A percentile compares a stretch with the other conserved stretches of the same genome.
Conservation (phyloP, 2,797 vertebrate species). For the Chiroxiphia lanceolata region DNA sequence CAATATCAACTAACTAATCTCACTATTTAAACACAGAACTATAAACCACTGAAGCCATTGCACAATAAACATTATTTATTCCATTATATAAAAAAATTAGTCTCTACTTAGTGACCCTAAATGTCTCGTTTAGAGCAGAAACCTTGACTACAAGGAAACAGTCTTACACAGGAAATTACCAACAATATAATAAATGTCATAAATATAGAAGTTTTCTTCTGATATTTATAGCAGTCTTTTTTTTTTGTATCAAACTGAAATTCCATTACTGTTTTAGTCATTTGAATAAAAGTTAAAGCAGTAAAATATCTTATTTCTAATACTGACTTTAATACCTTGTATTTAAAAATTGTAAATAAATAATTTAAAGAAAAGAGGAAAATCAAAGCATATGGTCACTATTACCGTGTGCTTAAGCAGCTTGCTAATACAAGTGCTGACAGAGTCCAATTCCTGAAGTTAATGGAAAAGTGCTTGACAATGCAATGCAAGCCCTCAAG, state of each 20-base stretch:
- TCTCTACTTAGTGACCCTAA: neutral
- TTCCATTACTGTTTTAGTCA: neutral
- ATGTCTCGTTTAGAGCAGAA: neutral
- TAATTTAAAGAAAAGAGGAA: neutral
- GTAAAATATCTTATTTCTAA: neutral
- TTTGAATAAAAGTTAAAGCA: neutral
- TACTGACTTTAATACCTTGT: neutral
- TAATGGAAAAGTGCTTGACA: neutral
- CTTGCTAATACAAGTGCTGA: neutral
- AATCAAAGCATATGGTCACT: neutral
- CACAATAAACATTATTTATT: neutral
- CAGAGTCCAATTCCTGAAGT: neutral
- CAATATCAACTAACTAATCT: conserved; percentile 9
- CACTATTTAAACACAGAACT: conserved; percentile 1
- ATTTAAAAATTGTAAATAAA: neutral
- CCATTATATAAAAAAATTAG: neutral
- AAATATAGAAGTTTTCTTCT: neutral
- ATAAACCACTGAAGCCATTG: neutral
- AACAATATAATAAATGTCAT: neutral
- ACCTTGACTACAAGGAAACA: neutral
- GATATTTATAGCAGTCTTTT: neutral
- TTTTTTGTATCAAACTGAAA: neutral
- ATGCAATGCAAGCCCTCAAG: neutral
- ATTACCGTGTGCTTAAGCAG: neutral
- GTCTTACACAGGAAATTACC: neutral